Evolutionary conservation across 2,797 vertebrate species (phyloP).

Genomic region (Australoheros facetus): DNA sequence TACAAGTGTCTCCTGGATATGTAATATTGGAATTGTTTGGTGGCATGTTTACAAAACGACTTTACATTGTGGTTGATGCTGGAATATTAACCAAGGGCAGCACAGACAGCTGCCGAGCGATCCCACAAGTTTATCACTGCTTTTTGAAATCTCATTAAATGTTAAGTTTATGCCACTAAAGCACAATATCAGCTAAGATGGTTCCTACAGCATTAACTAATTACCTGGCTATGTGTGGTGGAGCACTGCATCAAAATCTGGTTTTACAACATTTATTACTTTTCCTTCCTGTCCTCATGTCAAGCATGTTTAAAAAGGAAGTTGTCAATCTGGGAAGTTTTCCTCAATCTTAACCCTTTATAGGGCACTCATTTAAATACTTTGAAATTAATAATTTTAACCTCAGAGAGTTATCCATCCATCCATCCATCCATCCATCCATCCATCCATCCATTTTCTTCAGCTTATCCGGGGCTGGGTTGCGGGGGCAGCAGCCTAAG

Average conservation of each 20-base stretch:
- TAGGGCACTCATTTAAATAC: too few species aligned
- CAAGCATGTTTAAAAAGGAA: not conserved
- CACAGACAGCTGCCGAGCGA: not conserved
- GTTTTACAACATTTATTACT: not conserved
- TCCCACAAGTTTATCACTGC: not conserved
- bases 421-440: too few species aligned
- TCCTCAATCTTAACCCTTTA: too few species aligned
- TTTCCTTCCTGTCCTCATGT: not conserved
- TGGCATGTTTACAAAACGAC: not conserved
- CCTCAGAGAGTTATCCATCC: too few species aligned
- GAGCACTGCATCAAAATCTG: not conserved
- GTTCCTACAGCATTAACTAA: too few species aligned
- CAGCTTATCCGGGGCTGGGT: too few species aligned
- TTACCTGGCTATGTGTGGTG: not conserved
- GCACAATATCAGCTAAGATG: not conserved
- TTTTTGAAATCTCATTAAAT: not conserved
- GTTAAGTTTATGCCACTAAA: not conserved
- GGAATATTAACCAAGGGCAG: not conserved
- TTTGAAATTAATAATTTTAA: too few species aligned
- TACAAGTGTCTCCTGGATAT: not conserved
- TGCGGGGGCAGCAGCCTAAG: too few species aligned
- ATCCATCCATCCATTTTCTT: too few species aligned
- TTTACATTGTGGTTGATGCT: not conserved
- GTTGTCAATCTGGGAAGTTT: not conserved
- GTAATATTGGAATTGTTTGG: too few species aligned